Base-by-base conservation (phyloP, 2,888 invertebrate genomes). In the Coenonympha glycerion region DNA sequence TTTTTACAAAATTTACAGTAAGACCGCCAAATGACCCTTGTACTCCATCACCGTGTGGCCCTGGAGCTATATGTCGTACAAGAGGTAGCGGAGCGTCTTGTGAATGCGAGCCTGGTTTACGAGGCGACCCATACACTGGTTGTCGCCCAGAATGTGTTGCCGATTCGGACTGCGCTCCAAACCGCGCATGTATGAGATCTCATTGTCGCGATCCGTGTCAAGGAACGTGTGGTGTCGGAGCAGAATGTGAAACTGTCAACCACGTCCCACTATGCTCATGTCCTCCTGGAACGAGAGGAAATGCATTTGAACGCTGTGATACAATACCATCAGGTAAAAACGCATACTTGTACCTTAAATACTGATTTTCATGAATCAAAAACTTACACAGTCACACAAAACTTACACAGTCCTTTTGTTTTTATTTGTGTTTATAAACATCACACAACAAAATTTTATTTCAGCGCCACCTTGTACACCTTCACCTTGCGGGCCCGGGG, bases 91-190 rank as follows among this genome's bases (percentile, higher is more conserved):
- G 89, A 3, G 93, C 94, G 0, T 89, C 90, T 45, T 96, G 95
- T 67, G 89, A 90, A 47, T 95, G 95, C 76, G 80, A 91, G 49
- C 88, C 90, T 24, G 92, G 92, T 51, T 91, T 93, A 61, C 90
- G 90, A 57, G 94, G 94, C 16, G 93, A 93, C 74, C 93, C 94
- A 0, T 92, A 93, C 69, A 90, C 92, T 56, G 90, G 90, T 34
- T 93, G 93, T 67, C 89, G 93, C 58, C 95, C 95, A 0, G 96
- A 96, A 76, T 96, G 96, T 74, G 87, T 96, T 2, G 92, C 93
- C 47, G 96, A 96, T 69, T 92, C 93, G n/a, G 96, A 96, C 64
- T 97, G 96, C 76, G 89, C 94, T 0, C 90, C 93, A 49, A 91
- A 94, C 58, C 91, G 92, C 61, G 92, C 94, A 1, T 96, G 96